Conservation (phyloP, 1,140 invertebrate genomes). For the Planococcus citri region DNA sequence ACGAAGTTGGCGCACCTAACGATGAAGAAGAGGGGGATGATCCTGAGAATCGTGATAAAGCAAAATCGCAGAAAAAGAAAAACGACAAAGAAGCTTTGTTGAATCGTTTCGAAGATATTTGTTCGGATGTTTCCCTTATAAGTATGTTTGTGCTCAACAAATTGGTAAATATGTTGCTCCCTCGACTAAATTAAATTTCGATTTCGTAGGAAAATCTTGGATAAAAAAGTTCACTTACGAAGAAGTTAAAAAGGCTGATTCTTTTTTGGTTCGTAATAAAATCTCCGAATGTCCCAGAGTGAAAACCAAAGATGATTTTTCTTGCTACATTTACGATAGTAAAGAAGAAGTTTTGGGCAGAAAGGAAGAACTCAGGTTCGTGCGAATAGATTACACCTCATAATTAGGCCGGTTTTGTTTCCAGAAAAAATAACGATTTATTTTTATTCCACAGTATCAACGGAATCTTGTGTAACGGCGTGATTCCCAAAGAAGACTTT, state of each 20-base stretch:
- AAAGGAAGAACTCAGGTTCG: slow-evolving; percentile 22
- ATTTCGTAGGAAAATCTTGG: slow-evolving; percentile 5
- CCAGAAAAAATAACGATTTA: not conserved
- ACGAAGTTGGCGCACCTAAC: not conserved
- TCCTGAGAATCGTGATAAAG: not conserved
- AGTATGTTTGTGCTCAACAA: too few relatives aligned
- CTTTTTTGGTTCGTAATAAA: slow-evolving; percentile 2
- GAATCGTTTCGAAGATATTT: not conserved
- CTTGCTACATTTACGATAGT: slow-evolving; percentile 20
- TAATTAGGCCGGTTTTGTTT: too few relatives aligned
- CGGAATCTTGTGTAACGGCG: slow-evolving; percentile 1
- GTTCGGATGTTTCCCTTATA: not conserved
- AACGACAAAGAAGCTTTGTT: slow-evolving; percentile 2
- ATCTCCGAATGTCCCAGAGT: slow-evolving; percentile 10
- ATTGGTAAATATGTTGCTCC: not conserved
- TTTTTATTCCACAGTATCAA: slow-evolving; percentile 14
- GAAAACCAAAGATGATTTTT: slow-evolving; percentile 14
- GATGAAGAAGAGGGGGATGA: not conserved
- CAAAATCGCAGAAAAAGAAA: slow-evolving; percentile 10
- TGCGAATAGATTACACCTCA: not conserved
- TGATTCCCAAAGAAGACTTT: slow-evolving; percentile 16
- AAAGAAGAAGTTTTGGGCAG: slow-evolving; percentile 12
- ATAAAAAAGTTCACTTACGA: not conserved
- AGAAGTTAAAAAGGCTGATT: slow-evolving; percentile 14
- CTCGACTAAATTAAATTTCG: not conserved